Base-by-base conservation (phyloP, 2,113 vertebrate genomes). In the Rallus limicola region DNA sequence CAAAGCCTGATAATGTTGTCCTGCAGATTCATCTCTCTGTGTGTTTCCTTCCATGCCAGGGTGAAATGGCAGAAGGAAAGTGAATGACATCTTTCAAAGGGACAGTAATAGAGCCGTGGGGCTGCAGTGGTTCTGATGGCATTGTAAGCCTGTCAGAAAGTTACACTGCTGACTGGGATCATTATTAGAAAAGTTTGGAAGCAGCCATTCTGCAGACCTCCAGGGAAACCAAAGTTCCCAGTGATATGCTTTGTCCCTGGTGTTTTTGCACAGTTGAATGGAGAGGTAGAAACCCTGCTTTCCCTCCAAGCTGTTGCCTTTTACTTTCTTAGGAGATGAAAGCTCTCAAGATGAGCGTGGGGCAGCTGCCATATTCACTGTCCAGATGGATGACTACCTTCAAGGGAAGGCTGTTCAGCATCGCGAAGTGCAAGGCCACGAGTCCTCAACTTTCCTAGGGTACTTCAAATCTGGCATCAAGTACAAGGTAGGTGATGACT, bases 391-490 rank as follows among this genome's bases (percentile, higher is more conserved):
- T 1, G 99, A 99, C 86, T 98, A 99, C 97, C 99, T 99, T 36
- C 98, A 98, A 0, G 99, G 99, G 12, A 98, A 97, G 90, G 99
- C 99, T 6, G 98, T 99, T 93, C 99, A 99, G 98, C 98, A 99
- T 93, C 98, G 99, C 0, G 99, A 99, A 94, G 98, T 99, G 80
- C 99, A 99, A 96, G 99, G 99, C 50, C 94, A 99, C 0, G 99
- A 99, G 96, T 99, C 99, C 16, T 95, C 98, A 84, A 98, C 98
- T 31, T 99, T 99, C 95, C 97, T 99, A 15, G 99, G 99, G 19
- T 99, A 99, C 98, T 99, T 99, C 98, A 99, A 99, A 95, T 98
- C 99, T 4, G 99, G 99, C 93, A 96, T 99, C 96, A 99, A 99
- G 92, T 99, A 99, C 98, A 99, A 99, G 99, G 99, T 99, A 86